Conservation (phyloP, 2,888 invertebrate genomes). For the Caenorhabditis becei region DNA sequence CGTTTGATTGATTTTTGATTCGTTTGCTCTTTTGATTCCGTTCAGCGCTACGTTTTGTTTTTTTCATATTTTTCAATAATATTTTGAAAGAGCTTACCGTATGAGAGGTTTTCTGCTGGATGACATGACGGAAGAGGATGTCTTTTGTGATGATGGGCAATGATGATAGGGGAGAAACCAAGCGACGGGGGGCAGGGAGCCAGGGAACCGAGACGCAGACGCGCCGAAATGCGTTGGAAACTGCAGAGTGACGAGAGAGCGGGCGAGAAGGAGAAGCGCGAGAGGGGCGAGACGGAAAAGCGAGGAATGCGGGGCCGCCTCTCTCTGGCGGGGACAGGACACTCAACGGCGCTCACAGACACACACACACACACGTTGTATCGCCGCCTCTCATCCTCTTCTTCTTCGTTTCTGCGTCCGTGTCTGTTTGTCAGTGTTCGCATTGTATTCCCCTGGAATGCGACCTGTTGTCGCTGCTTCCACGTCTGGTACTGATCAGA, state of each 20-base stretch:
- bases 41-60: no score
- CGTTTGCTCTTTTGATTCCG: neutral
- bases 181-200: neutral
- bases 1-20: conserved; percentile 22
- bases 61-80: conserved; percentile 3
- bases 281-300: conserved; percentile 33
- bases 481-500: conserved; percentile 39
- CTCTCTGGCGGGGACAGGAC: conserved; percentile 19
- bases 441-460: conserved; percentile 58
- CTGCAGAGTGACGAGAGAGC: conserved; percentile 21
- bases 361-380: conserved; percentile 41
- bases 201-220: conserved; percentile 46
- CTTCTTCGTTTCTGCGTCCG: conserved; percentile 22
- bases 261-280: conserved; percentile 4
- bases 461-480: conserved; percentile 50
- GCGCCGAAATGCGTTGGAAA: conserved; percentile 50
- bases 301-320: conserved; percentile 14
- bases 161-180: conserved; percentile 43
- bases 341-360: conserved; percentile 22
- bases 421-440: conserved; percentile 57
- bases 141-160: conserved; percentile 51
- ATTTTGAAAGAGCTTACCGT: conserved; percentile 43
- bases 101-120: conserved; percentile 61
- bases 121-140: conserved; percentile 47
- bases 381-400: conserved; percentile 38